Percentiles rank a stretch among this genome's conserved stretches.
phyloP scores from a whole-genome alignment of 2,888 invertebrate species.

The Mongoloraphidia duomilia region DNA sequence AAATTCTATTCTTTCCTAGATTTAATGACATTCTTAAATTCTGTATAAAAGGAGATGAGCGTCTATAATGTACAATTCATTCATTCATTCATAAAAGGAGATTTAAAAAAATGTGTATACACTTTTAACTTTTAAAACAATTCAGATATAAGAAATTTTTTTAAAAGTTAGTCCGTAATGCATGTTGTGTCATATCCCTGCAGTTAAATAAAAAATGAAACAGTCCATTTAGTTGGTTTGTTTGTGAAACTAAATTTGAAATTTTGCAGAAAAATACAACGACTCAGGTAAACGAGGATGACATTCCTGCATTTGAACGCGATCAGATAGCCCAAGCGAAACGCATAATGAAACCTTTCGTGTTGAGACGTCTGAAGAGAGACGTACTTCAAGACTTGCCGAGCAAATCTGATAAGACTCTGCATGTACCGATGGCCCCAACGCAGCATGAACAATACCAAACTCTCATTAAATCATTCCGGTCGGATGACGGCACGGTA shows the following conservation, averaged over 20 bases:
- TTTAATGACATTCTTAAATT: too few species aligned
- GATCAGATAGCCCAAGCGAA: constrained; percentile 87
- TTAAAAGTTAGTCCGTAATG: too few species aligned
- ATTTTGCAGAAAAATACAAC: constrained; percentile 27
- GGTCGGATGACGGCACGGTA: constrained; percentile 44
- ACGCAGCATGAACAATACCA: constrained; percentile 64
- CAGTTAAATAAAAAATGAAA: too few species aligned
- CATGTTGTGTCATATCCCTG: constrained; percentile 4
- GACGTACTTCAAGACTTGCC: constrained; percentile 81
- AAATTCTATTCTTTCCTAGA: too few species aligned
- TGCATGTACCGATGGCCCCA: constrained; percentile 51
- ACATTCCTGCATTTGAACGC: constrained; percentile 67
- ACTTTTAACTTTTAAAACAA: too few species aligned
- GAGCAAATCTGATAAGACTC: constrained; percentile 57
- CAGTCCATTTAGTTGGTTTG: constrained; percentile 7
- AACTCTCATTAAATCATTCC: constrained; percentile 51
- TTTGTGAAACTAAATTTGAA: too few species aligned
- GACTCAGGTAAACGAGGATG: constrained; percentile 38
- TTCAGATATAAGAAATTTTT: too few species aligned
- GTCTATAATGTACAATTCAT: too few species aligned
- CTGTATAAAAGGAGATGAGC: too few species aligned
- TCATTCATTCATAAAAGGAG: too few species aligned
- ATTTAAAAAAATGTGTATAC: too few species aligned
- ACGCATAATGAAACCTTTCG: constrained; percentile 90
- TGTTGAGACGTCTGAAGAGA: constrained; percentile 71